Conservation (phyloP, 2,797 vertebrate genomes). For the Eleutherodactylus coqui region DNA sequence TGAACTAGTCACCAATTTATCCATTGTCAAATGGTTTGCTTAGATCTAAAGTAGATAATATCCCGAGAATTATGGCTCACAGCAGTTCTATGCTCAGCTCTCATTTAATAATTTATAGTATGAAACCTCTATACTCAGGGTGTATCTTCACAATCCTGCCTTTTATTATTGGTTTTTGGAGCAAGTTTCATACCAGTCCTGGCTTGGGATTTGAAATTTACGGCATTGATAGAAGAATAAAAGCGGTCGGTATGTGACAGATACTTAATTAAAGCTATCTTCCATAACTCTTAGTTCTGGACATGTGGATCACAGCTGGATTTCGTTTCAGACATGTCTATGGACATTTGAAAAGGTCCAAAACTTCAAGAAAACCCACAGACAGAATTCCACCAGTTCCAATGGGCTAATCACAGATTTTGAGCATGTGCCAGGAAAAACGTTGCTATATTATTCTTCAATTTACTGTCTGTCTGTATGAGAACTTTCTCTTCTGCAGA, state of each 20-base stretch:
- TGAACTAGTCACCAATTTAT: no score
- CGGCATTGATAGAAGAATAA: conserved; percentile 26
- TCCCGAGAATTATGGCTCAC: not conserved
- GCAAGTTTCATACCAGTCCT: conserved; percentile 23
- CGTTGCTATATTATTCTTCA: conserved; percentile 16
- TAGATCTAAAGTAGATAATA: no score
- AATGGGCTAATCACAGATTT: conserved; percentile 40
- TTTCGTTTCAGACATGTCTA: conserved; percentile 39
- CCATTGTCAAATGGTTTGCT: no score
- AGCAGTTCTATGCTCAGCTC: not conserved
- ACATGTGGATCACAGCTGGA: conserved; percentile 13
- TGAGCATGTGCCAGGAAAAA: conserved; percentile 32
- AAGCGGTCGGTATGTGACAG: conserved; percentile 30
- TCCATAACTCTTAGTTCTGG: conserved; percentile 32
- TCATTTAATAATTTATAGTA: not conserved
- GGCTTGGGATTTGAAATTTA: conserved; percentile 25
- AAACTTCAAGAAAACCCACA: conserved; percentile 42
- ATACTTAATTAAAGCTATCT: not conserved
- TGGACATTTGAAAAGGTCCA: conserved; percentile 15
- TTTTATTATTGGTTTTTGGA: conserved; percentile 23
- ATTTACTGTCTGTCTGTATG: conserved; percentile 41
- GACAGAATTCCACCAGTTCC: conserved; percentile 48
- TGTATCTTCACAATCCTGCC: not conserved
- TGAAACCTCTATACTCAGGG: not conserved
- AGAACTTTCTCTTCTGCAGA: conserved; percentile 21